A percentile compares a stretch with the other conserved stretches of the same genome.
Evolutionary conservation across 92 coral and sea anemone genomes (phyloP).

Genomic region (Actinernus sp.): DNA sequence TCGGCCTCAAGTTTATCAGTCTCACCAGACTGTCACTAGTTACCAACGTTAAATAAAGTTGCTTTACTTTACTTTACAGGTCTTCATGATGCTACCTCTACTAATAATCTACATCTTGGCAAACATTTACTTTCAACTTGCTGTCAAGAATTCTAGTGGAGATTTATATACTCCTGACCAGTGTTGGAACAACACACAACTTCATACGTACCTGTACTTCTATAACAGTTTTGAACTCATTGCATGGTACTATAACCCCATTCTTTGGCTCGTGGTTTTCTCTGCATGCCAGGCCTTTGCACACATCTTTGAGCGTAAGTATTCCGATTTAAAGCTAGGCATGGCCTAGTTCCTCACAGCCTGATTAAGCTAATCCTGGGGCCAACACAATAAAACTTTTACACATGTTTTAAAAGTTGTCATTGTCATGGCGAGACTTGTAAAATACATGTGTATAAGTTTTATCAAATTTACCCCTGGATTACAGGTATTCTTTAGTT

Average conservation of each 20-base stretch:
- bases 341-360: no score
- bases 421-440: no score
- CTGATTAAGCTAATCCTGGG: no score
- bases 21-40: no score
- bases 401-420: no score
- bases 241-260: conserved; percentile 79
- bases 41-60: no score
- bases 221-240: conserved; percentile 57
- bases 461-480: no score
- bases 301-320: conserved; percentile 91
- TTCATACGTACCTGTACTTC: conserved; percentile 29
- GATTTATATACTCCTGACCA: neutral
- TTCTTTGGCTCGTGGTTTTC: conserved; percentile 59
- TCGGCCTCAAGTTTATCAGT: no score
- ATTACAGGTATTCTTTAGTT: no score
- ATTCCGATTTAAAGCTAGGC: neutral
- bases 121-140: conserved; percentile 81
- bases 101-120: conserved; percentile 67
- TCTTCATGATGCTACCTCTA: conserved; percentile 80
- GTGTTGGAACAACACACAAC: conserved; percentile 66
- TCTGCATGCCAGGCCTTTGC: conserved; percentile 66
- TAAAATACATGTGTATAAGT: no score
- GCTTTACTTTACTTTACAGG: conserved; percentile 55
- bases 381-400: no score
- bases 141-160: conserved; percentile 61